phyloP scores from a whole-genome alignment of 1,140 invertebrate genomes.

The Dreissena rostriformis region DNA sequence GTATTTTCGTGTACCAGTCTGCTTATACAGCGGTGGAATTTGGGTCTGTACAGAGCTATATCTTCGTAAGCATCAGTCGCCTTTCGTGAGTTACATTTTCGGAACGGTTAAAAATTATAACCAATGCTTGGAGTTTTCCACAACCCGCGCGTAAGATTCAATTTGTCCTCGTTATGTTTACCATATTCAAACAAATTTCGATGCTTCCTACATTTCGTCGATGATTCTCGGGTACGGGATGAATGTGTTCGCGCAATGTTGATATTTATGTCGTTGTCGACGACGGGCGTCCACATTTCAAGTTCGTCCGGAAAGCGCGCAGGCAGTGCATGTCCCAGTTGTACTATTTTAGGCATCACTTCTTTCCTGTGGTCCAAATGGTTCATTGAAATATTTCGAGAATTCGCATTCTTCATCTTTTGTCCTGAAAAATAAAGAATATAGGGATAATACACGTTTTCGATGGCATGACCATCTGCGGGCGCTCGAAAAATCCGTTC shows the following conservation, averaged over 20 bases:
- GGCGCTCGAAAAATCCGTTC: no score
- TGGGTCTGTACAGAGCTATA: slow-evolving; percentile 25
- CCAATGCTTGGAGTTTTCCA: slow-evolving; percentile 46
- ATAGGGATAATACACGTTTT: no score
- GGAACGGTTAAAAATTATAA: slow-evolving; percentile 36
- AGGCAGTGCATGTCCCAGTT: slow-evolving; percentile 13
- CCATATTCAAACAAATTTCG: slow-evolving; percentile 47
- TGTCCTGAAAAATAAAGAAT: no score
- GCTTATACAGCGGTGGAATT: slow-evolving; percentile 12
- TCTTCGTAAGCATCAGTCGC: slow-evolving; percentile 5
- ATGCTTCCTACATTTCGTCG: slow-evolving; percentile 19
- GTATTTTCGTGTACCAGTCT: slow-evolving; percentile 42
- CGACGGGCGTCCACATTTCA: slow-evolving; percentile 18
- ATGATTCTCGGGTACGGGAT: background rate
- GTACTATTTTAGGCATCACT: slow-evolving; percentile 19
- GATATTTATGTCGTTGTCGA: background rate
- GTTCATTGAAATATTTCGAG: no score
- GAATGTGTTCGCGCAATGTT: background rate
- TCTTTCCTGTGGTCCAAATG: background rate
- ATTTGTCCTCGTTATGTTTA: slow-evolving; percentile 24
- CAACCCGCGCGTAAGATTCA: slow-evolving; percentile 20
- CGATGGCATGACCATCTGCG: no score
- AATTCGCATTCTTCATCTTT: no score
- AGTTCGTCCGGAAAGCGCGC: background rate
- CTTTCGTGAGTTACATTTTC: background rate